Evolutionary conservation across 1,140 invertebrate genomes (phyloP), one percentile per base, ranked within the genome.

Genomic region (Drosophila albomicans): DNA sequence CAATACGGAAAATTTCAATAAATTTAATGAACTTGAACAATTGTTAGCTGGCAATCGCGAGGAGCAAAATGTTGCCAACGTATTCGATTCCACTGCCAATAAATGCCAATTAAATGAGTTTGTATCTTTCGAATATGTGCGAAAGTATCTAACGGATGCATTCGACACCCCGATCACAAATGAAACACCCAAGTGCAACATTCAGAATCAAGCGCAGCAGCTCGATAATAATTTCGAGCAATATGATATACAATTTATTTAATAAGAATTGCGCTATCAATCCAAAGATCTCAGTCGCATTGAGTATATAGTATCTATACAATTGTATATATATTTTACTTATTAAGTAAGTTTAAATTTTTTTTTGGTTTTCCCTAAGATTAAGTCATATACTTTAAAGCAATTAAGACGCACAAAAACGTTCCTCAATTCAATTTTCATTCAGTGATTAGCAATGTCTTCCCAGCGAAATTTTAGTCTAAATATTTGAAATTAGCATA

Each of bases 41-140:
- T 64, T 92, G 75, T 71, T 87, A 32, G 77, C 58, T 30, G 45
- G 25, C 35, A 46, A 48, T 51, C 48, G 49, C 45, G 51, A 62
- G 38, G 63, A 57, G 46, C 58, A 49, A 28, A 72, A 49, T 20
- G 16, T 41, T 32, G 58, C 54, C 8, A 16, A 49, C 20, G 58
- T 28, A 1, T 69, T 61, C 13, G 38, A 56, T 35, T 0, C 52
- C 49, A 41, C 13, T 10, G 41, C 30, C 15, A 59, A 48, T 73
- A 84, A 79, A 61, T 70, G 78, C 56, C 75, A 91, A 54, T 75
- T 77, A 28, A 81, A 72, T 38, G 91, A 92, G 57, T 92, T 91
- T 65, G 91, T 92, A 51, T 92, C 91, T 16, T 92, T 92, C 49
- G 91, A 92, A 65, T 92, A 92, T 73, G 91, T 92, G 67, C 92